Percentiles rank a stretch among this genome's conserved stretches.
Conservation (phyloP, 2,888 invertebrate species). For the Ophion ellenae region DNA sequence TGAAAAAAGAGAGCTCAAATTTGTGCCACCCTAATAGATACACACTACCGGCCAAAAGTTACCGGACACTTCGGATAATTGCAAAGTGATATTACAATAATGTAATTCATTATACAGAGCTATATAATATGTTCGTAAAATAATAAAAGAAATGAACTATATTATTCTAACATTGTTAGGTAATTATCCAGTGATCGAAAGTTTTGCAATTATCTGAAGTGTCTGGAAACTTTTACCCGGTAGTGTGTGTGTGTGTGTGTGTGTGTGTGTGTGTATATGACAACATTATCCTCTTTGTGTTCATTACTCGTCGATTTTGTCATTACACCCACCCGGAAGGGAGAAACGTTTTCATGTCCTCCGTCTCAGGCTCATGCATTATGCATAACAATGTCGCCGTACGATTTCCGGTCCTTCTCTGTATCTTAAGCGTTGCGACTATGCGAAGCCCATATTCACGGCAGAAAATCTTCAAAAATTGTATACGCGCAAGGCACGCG, state of each 20-base stretch:
- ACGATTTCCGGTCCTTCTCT: slow-evolving; percentile 50
- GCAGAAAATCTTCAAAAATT: slow-evolving; percentile 25
- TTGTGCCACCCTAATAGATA: too few species aligned
- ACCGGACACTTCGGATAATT: too few species aligned
- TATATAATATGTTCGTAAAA: too few species aligned
- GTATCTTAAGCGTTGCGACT: slow-evolving; percentile 23
- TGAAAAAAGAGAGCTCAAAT: too few species aligned
- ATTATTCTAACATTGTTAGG: too few species aligned
- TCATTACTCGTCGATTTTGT: slow-evolving; percentile 26
- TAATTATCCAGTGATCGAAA: too few species aligned
- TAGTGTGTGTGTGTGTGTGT: too few species aligned
- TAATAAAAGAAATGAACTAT: too few species aligned
- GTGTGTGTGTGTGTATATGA: not conserved
- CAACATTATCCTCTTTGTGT: slow-evolving; percentile 24
- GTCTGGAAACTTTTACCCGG: too few species aligned
- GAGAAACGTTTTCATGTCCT: slow-evolving; percentile 33
- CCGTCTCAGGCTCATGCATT: slow-evolving; percentile 37
- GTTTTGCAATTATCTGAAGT: too few species aligned
- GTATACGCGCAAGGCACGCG: slow-evolving; percentile 1
- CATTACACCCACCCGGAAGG: slow-evolving; percentile 27
- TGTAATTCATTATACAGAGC: not conserved
- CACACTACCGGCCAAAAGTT: too few species aligned
- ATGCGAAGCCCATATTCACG: slow-evolving; percentile 7
- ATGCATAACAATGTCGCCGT: slow-evolving; percentile 35
- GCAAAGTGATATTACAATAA: too few species aligned